Evolutionary conservation across 2,888 invertebrate genomes (phyloP).

Genomic region (Xylophagus ater): DNA sequence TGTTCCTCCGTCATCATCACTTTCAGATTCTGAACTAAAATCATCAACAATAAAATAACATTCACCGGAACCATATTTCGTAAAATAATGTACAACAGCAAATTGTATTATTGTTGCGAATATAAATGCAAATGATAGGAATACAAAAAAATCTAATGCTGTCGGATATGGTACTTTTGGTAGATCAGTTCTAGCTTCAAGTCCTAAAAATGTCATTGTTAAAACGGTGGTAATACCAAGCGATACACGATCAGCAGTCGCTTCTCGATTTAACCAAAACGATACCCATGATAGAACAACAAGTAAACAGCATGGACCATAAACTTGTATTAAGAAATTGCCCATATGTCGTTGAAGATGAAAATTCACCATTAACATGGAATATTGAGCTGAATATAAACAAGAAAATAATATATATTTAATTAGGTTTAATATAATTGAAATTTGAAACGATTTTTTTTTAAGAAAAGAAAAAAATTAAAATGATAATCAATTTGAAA

Average conservation of each 20-base stretch:
- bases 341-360: conserved; percentile 72
- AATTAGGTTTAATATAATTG: too few species aligned
- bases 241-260: conserved; percentile 68
- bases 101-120: conserved; percentile 74
- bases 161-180: conserved; percentile 79
- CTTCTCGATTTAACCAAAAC: conserved; percentile 75
- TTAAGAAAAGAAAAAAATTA: too few species aligned
- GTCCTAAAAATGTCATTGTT: conserved; percentile 72
- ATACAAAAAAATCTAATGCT: conserved; percentile 75
- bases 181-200: conserved; percentile 68
- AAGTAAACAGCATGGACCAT: conserved; percentile 70
- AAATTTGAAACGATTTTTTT: too few species aligned
- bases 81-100: conserved; percentile 75
- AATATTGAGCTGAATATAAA: conserved; percentile 48
- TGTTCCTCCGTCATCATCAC: conserved; percentile 35
- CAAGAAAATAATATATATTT: background rate
- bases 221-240: conserved; percentile 73
- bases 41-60: conserved; percentile 58
- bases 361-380: conserved; percentile 62
- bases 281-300: conserved; percentile 83
- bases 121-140: conserved; percentile 67
- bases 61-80: conserved; percentile 73
- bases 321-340: conserved; percentile 78
- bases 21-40: conserved; percentile 47
- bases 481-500: background rate